Base-by-base conservation (phyloP, 2,113 vertebrate species). In the Mustelus asterias region DNA sequence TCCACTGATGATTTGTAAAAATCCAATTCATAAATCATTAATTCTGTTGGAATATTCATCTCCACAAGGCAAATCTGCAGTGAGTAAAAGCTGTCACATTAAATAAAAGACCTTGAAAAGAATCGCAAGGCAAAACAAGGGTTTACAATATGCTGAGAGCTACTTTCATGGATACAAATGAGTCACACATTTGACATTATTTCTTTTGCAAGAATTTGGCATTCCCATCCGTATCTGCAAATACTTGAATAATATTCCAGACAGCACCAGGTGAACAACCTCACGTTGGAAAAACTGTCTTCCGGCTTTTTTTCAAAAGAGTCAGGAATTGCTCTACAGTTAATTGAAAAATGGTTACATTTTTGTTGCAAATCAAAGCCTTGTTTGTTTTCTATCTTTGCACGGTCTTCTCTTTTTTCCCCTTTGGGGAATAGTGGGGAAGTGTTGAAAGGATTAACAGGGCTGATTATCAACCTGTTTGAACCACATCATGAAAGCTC, bases 11-110 rank as follows among this genome's bases (percentile, higher is more conserved):
- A 72, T 72, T 76, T 70, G 69, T 54, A 33, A 44, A 70, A 54
- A 14, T 33, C 41, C 69, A 44, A 54, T 95, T 72, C 44, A 95
- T 29, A 76, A 72, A 72, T 26, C 44, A 72, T 72, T 95, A 54
- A 95, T 44, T 95, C 94, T 76, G 69, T 76, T 95, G 94, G 69
- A 95, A 76, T 54, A 95, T 95, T 95, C 69, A 76, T 95, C 67
- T 95, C 69, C 67, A 54, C 94, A 26, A 72, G 24, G 94, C 67
- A 72, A 44, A 54, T 76, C 94, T 3, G 26, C 26, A 70, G 69
- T 48, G 1, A 24, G 24, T 54, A 72, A 69, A 94, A 76, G 37
- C 67, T 95, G 69, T 54, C 67, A 95, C 16, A 65, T 65, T 65
- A 65, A 65, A 37, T 65, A 20, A 93, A 93, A 93, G 60, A n/a